A percentile compares a stretch with the other conserved stretches of the same genome.
These are phyloP conservation scores for Lucifuga dentata DNA, from an alignment of 2,113 vertebrate genomes.

Conservation along the genomic window DNA sequence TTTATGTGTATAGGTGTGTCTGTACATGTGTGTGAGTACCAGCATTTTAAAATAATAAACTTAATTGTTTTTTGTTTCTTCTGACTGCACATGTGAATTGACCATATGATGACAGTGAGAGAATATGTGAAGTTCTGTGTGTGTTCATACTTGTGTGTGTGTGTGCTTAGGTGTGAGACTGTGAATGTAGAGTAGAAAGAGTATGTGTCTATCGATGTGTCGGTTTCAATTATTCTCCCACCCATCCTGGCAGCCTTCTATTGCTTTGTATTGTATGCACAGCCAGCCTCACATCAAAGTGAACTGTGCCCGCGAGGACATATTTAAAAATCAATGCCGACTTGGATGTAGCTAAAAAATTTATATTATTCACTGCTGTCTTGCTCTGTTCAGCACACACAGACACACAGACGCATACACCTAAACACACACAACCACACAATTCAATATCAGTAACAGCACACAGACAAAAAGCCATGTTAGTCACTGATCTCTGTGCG, in stretches of 20 bases:
- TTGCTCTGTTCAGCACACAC: slow-evolving; percentile 47
- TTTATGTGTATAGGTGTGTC: background rate
- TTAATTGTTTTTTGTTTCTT: slow-evolving; percentile 16
- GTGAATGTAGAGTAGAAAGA: slow-evolving; percentile 18
- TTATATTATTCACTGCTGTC: slow-evolving; percentile 54
- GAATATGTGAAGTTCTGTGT: slow-evolving; percentile 22
- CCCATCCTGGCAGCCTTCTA: slow-evolving; percentile 35
- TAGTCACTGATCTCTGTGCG: slow-evolving; percentile 47
- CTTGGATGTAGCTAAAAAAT: slow-evolving; percentile 61
- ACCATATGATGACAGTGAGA: slow-evolving; percentile 1
- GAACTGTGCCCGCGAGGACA: slow-evolving; percentile 67
- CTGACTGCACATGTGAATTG: slow-evolving; percentile 3
- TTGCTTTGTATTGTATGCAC: slow-evolving; percentile 62
- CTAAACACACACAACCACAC: slow-evolving; percentile 45
- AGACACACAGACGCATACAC: slow-evolving; percentile 16
- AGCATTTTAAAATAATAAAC: background rate
- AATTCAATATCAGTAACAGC: slow-evolving; percentile 49
- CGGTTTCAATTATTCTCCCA: slow-evolving; percentile 57
- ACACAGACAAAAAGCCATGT: slow-evolving; percentile 39
- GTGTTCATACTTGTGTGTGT: slow-evolving; percentile 1
- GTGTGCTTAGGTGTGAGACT: slow-evolving; percentile 20
- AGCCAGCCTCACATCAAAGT: slow-evolving; percentile 71
- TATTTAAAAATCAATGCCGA: slow-evolving; percentile 38
- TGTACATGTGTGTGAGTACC: background rate
- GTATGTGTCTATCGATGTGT: slow-evolving; percentile 26